phyloP scores from a whole-genome alignment of 2,797 vertebrate species.

The Pelodytes ibericus region DNA sequence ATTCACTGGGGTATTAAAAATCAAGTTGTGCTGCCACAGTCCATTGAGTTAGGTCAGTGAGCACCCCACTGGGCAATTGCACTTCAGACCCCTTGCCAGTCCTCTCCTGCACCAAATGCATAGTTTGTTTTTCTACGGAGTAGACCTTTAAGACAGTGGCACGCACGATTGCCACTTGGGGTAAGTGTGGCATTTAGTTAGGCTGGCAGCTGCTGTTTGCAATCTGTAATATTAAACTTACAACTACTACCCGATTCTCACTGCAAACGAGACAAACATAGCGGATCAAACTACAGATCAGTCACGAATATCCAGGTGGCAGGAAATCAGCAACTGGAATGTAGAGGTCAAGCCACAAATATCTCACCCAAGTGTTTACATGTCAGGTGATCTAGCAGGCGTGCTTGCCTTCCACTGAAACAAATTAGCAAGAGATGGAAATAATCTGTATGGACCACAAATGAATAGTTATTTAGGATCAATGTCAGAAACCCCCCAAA shows the following conservation, averaged over 20 bases:
- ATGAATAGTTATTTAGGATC: too few relatives aligned
- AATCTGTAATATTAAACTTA: constrained; percentile 9
- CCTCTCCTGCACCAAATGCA: too few relatives aligned
- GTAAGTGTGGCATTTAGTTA: not conserved
- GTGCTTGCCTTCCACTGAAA: not conserved
- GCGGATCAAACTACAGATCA: constrained; percentile 19
- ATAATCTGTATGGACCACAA: too few relatives aligned
- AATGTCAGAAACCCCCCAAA: too few relatives aligned
- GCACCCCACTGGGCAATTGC: too few relatives aligned
- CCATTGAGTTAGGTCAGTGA: too few relatives aligned
- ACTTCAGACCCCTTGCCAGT: too few relatives aligned
- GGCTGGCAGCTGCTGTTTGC: constrained; percentile 1
- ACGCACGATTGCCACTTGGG: not conserved
- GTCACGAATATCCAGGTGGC: constrained; percentile 34
- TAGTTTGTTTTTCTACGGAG: too few relatives aligned
- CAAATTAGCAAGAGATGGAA: not conserved
- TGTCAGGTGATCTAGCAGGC: not conserved
- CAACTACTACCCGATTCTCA: constrained; percentile 11
- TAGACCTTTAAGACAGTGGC: too few relatives aligned
- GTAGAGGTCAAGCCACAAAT: constrained; percentile 39
- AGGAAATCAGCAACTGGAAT: not conserved
- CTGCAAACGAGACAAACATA: constrained; percentile 1
- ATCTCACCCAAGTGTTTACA: not conserved
- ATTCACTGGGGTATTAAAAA: too few relatives aligned
- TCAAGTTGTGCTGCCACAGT: too few relatives aligned